Percentiles rank a stretch among this genome's conserved stretches.
Conservation (phyloP, 2,888 invertebrate genomes). For the Spicauda simplicius region DNA sequence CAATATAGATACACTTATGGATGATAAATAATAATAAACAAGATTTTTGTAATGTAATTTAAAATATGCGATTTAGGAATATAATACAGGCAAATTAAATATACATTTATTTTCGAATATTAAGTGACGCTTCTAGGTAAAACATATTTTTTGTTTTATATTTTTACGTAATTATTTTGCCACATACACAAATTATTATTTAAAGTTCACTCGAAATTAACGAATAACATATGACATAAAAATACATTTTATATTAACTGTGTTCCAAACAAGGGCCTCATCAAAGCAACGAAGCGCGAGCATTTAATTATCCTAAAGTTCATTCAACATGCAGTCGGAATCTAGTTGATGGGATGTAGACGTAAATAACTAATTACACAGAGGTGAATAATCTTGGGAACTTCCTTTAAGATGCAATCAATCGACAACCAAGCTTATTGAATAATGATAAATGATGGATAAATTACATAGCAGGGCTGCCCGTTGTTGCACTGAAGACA, state of each 20-base stretch:
- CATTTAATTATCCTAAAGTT: conserved; percentile 26
- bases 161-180: no score
- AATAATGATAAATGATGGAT: conserved; percentile 64
- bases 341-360: conserved; percentile 59
- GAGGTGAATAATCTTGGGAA: conserved; percentile 66
- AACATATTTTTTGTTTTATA: no score
- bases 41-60: no score
- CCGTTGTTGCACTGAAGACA: conserved; percentile 25
- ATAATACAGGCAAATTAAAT: no score
- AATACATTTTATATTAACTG: neutral
- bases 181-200: no score
- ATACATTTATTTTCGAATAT: no score
- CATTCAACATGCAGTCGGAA: conserved; percentile 24
- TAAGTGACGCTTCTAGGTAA: no score
- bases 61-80: no score
- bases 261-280: conserved; percentile 1
- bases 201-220: no score
- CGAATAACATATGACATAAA: neutral
- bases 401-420: conserved; percentile 67
- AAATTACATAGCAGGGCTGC: conserved; percentile 46
- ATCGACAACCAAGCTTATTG: conserved; percentile 61
- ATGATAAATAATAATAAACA: no score
- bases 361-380: conserved; percentile 47
- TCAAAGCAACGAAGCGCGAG: conserved; percentile 21
- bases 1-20: neutral